Evolutionary conservation across 2,113 vertebrate species (phyloP).

Genomic region (Peromyscus californicus): DNA sequence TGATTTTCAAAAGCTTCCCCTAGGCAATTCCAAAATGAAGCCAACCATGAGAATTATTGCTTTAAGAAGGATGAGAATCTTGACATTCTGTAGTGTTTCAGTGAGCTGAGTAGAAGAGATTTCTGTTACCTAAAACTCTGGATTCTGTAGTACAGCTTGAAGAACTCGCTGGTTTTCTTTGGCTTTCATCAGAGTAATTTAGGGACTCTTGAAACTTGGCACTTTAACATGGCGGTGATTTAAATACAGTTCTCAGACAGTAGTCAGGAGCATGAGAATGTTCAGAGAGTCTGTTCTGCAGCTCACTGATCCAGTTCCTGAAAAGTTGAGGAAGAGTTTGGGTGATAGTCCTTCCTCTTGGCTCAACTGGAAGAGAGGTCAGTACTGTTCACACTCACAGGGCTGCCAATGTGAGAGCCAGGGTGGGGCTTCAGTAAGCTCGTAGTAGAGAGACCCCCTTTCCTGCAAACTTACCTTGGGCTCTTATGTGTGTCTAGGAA

Average conservation of each 20-base stretch:
- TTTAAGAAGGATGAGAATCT: slow-evolving; percentile 39
- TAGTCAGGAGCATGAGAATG: slow-evolving; percentile 19
- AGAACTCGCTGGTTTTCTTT: slow-evolving; percentile 64
- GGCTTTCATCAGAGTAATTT: slow-evolving; percentile 56
- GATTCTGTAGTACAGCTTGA: slow-evolving; percentile 45
- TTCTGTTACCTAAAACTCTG: slow-evolving; percentile 47
- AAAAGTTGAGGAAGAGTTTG: neutral
- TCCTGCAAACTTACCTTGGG: neutral
- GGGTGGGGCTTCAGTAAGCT: neutral
- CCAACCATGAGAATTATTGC: slow-evolving; percentile 28
- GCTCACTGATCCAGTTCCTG: neutral
- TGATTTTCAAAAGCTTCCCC: slow-evolving; percentile 27
- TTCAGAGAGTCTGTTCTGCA: slow-evolving; percentile 36
- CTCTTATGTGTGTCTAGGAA: slow-evolving; percentile 6
- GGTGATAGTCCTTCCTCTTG: slow-evolving; percentile 27
- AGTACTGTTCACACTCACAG: neutral
- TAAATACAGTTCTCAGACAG: slow-evolving; percentile 23
- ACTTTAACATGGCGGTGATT: slow-evolving; percentile 51
- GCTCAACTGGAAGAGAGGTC: neutral
- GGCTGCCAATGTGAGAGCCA: neutral
- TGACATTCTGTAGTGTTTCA: slow-evolving; percentile 25
- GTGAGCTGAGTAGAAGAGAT: slow-evolving; percentile 30
- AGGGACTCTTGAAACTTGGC: slow-evolving; percentile 52
- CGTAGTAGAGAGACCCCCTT: neutral
- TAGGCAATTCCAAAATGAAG: neutral